A percentile compares a stretch with the other conserved stretches of the same genome.
Conservation (phyloP, 2,888 invertebrate genomes). For the Ferdinandea cuprea region DNA sequence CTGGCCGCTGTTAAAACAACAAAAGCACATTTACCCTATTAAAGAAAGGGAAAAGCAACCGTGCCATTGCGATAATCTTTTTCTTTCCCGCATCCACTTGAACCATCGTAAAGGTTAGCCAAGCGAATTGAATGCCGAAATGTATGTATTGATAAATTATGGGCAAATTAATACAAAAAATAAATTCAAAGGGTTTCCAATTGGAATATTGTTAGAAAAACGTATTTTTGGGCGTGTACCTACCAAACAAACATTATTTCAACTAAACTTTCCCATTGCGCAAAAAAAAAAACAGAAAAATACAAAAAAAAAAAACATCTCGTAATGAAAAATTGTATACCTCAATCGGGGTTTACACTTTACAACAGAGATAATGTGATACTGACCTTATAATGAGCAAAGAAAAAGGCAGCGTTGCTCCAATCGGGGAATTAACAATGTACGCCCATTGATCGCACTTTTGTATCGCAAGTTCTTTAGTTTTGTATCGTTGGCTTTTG, state of each 20-base stretch:
- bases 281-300: conserved; percentile 14
- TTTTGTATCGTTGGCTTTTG: not conserved
- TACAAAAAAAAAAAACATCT: not conserved
- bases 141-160: not conserved
- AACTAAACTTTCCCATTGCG: conserved; percentile 20
- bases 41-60: conserved; percentile 48
- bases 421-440: conserved; percentile 36
- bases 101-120: conserved; percentile 45
- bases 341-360: conserved; percentile 25
- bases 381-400: conserved; percentile 70
- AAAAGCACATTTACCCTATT: conserved; percentile 38
- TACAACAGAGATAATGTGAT: conserved; percentile 50
- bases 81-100: conserved; percentile 31
- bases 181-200: conserved; percentile 25
- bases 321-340: conserved; percentile 29
- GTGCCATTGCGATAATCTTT: conserved; percentile 44
- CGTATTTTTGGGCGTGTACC: conserved; percentile 61
- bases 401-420: conserved; percentile 62
- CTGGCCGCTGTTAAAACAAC: not conserved
- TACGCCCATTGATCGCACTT: conserved; percentile 59
- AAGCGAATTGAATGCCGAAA: conserved; percentile 12
- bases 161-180: not conserved
- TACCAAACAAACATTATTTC: conserved; percentile 14
- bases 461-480: conserved; percentile 3
- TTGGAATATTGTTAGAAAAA: conserved; percentile 15